Conservation (phyloP, 2,113 vertebrate species). For the Oryzias melastigma region DNA sequence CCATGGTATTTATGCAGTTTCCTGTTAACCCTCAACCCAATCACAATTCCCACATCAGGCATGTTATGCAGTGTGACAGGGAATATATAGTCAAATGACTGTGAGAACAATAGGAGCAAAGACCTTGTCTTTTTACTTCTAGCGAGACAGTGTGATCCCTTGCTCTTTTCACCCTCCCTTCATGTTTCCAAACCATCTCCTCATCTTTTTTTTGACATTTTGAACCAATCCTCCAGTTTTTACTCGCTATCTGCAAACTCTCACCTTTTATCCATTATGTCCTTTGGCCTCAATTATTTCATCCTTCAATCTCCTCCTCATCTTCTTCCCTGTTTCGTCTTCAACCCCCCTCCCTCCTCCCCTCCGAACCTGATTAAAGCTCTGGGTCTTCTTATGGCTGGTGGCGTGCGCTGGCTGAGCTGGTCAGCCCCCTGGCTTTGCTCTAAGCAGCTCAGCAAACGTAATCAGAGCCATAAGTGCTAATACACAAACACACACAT, state of each 20-base stretch:
- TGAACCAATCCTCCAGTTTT: conserved; percentile 34
- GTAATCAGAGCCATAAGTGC: conserved; percentile 64
- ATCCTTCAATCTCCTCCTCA: conserved; percentile 54
- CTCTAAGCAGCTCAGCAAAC: conserved; percentile 65
- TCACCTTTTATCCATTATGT: conserved; percentile 51
- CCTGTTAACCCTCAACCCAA: conserved; percentile 6
- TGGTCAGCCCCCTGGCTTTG: conserved; percentile 61
- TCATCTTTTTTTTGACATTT: conserved; percentile 31
- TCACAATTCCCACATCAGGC: neutral
- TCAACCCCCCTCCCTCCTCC: neutral
- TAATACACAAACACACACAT: conserved; percentile 37
- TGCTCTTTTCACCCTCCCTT: conserved; percentile 22
- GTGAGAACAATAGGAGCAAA: conserved; percentile 49
- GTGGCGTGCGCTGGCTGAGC: conserved; percentile 54
- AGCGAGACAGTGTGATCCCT: conserved; percentile 27
- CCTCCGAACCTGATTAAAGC: conserved; percentile 49
- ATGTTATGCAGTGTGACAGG: conserved; percentile 27
- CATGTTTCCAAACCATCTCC: conserved; percentile 19
- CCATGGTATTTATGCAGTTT: neutral
- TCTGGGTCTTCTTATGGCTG: conserved; percentile 39
- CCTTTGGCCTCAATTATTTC: conserved; percentile 61
- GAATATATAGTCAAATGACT: conserved; percentile 66
- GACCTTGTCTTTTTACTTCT: conserved; percentile 39
- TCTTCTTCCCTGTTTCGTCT: conserved; percentile 22
- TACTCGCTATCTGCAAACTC: conserved; percentile 46